Evolutionary conservation across 2,888 invertebrate genomes (phyloP), one percentile per base, ranked within the genome.

Genomic region (Xanthia togata): DNA sequence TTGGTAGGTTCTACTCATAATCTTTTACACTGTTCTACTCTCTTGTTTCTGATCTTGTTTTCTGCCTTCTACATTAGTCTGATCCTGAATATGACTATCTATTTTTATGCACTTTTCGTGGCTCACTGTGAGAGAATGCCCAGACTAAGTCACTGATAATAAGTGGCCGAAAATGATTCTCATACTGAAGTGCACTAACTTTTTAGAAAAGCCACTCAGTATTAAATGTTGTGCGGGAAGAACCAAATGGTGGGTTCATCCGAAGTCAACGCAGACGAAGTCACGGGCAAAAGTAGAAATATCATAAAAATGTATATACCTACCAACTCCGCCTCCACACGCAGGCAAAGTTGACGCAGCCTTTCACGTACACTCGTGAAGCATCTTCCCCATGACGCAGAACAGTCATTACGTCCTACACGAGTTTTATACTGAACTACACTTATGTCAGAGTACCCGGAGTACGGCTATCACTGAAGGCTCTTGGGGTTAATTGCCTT

Each of bases 301-400:
- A 26, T 71, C 41, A 53, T 57, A 35, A 41, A 70, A 47, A 65
- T 35, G 20, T 63, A 35, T 47, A 6, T 59, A 44, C 20, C n/a
- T 70, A 64, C 20, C 5, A n/a, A 69, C 17, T 55, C 62, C 53
- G 44, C 70, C 65, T 63, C 64, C 65, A 63, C 57, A 63, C 70
- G 76, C 60, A 76, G 57, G 70, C 57, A 64, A 62, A 72, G 26
- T 82, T 64, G 68, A 35, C 60, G 35, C 68, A 57, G 35, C 26
- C 23, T 53, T 47, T 71, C 47, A 59, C 59, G 57, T 73, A 74
- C 60, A 73, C 17, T 79, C 47, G 67, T 60, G 41, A 57, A 65
- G 44, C 60, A 60, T 70, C 62, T 75, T 64, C 41, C 57, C 31
- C 50, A 64, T 86, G 86, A 86, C 83, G 83, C 73, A 77, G 44